Conservation (phyloP, 2,797 vertebrate species). For the Urocyon cinereoargenteus region DNA sequence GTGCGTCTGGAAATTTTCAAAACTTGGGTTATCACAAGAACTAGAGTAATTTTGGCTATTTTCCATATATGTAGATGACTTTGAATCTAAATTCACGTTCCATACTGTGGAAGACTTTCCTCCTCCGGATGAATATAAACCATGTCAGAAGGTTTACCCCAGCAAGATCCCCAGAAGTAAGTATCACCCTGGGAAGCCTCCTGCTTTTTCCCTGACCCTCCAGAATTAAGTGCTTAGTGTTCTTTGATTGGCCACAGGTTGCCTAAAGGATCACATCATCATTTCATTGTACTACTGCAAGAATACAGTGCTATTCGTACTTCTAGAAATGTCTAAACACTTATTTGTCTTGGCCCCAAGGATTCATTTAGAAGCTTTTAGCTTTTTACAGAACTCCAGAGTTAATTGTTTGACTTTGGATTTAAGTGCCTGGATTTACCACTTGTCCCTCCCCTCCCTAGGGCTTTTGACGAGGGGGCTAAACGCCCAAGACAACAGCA, state of each 20-base stretch:
- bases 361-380: not conserved
- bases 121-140: slow-evolving; percentile 96
- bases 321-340: not conserved
- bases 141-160: slow-evolving; percentile 95
- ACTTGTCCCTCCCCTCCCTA: not conserved
- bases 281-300: not conserved
- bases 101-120: slow-evolving; percentile 97
- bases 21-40: not conserved
- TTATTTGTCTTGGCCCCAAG: not conserved
- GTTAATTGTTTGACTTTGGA: not conserved
- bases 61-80: slow-evolving; percentile 91
- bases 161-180: slow-evolving; percentile 96
- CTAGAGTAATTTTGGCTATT: slow-evolving; percentile 2
- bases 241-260: not conserved
- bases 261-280: not conserved
- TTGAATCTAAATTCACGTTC: slow-evolving; percentile 99
- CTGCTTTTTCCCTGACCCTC: not conserved
- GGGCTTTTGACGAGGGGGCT: not conserved
- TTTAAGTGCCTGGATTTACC: not conserved
- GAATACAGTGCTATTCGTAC: not conserved
- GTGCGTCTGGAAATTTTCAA: not conserved
- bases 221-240: not conserved
- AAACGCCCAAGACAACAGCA: not conserved
- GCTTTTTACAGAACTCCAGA: not conserved
- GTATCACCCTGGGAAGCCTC: slow-evolving; percentile 55